Conservation (phyloP, 1,140 invertebrate species). For the Drosophila trapezifrons region DNA sequence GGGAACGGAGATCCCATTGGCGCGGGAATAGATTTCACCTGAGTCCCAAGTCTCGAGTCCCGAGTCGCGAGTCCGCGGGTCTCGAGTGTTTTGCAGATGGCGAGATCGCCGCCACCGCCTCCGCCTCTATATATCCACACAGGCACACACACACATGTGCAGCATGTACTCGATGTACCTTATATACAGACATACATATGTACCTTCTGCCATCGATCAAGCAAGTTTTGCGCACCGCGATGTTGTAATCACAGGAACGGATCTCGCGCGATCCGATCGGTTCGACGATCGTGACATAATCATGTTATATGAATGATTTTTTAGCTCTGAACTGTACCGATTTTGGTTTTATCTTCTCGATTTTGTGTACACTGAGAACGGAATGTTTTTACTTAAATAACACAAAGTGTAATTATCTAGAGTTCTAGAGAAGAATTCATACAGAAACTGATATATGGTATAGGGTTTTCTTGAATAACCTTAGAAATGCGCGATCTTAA, state of each 20-base stretch:
- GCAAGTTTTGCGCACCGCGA: constrained; percentile 32
- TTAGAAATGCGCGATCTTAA: too few relatives aligned
- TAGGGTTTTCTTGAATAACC: too few relatives aligned
- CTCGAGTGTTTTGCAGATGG: constrained; percentile 34
- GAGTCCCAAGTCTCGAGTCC: constrained; percentile 18
- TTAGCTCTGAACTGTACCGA: constrained; percentile 20
- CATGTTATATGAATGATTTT: constrained; percentile 37
- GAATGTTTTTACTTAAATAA: too few relatives aligned
- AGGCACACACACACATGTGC: background rate
- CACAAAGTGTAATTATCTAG: too few relatives aligned
- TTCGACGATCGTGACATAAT: constrained; percentile 36
- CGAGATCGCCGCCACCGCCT: constrained; percentile 5
- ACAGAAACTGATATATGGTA: too few relatives aligned
- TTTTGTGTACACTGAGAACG: background rate
- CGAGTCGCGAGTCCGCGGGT: constrained; percentile 21
- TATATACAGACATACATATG: constrained; percentile 28
- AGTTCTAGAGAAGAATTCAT: too few relatives aligned
- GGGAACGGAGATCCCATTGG: constrained; percentile 2
- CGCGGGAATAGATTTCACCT: constrained; percentile 39
- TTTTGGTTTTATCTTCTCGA: background rate
- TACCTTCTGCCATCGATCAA: constrained; percentile 40
- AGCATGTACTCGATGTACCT: constrained; percentile 6
- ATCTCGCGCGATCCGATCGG: constrained; percentile 36
- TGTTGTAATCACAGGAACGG: constrained; percentile 40
- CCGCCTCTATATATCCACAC: constrained; percentile 9